These are phyloP conservation scores for Acholoe squamosa DNA, from an alignment of 2,888 invertebrate genomes.

Conservation along the genomic window DNA sequence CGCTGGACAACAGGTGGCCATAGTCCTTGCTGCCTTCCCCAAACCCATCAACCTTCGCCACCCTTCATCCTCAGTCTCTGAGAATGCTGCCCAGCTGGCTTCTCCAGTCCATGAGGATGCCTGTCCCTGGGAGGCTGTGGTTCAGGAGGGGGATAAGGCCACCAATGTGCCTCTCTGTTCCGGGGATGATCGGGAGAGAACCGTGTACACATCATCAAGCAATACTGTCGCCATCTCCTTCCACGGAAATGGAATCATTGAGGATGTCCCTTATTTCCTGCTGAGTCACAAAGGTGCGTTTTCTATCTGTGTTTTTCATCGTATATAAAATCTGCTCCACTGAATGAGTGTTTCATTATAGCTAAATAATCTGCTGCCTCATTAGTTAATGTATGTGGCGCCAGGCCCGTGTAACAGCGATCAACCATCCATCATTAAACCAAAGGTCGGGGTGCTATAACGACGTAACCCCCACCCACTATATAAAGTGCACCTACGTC, in stretches of 20 bases:
- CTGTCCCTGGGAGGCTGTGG: constrained; percentile 20
- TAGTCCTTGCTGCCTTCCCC: constrained; percentile 34
- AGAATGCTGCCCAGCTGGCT: neutral
- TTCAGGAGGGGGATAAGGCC: constrained; percentile 49
- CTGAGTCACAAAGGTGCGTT: constrained; percentile 52
- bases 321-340: neutral
- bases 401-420: neutral
- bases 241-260: constrained; percentile 9
- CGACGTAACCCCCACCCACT: neutral
- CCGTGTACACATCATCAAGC: neutral
- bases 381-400: too few relatives aligned
- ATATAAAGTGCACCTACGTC: constrained; percentile 4
- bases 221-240: constrained; percentile 46
- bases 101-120: neutral
- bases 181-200: constrained; percentile 11
- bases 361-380: too few relatives aligned
- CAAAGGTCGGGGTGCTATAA: constrained; percentile 6
- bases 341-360: too few relatives aligned
- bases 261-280: constrained; percentile 57
- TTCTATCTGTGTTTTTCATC: neutral
- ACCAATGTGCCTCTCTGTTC: constrained; percentile 15
- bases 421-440: neutral
- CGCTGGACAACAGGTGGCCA: constrained; percentile 51
- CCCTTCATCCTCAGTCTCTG: neutral
- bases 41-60: neutral